Conservation (phyloP, 2,797 vertebrate genomes). For the Pantherophis alleghaniensis region DNA sequence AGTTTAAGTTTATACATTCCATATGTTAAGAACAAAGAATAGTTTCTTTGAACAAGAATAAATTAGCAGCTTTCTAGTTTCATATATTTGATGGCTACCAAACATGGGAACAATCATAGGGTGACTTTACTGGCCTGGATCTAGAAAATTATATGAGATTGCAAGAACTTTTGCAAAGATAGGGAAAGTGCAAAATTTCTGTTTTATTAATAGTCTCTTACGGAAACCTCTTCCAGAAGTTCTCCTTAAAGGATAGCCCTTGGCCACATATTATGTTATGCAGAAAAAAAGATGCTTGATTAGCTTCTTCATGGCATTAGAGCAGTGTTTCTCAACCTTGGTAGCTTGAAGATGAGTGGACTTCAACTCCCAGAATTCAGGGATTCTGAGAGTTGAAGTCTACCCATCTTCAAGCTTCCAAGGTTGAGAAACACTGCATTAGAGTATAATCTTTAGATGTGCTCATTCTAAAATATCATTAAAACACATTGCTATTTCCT, state of each 20-base stretch:
- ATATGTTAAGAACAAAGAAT: not conserved
- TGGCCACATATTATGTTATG: not conserved
- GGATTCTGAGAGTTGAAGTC: too few species aligned
- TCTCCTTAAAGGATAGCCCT: not conserved
- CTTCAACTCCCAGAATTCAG: too few species aligned
- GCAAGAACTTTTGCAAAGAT: not conserved
- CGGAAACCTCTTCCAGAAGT: not conserved
- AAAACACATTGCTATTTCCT: not conserved
- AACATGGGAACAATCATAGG: not conserved
- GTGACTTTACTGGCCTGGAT: not conserved
- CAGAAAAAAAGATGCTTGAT: not conserved
- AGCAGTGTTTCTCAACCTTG: too few species aligned
- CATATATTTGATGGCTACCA: not conserved
- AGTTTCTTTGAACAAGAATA: not conserved
- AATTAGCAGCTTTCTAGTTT: not conserved
- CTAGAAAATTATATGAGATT: not conserved
- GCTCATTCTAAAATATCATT: not conserved
- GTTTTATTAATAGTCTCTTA: not conserved
- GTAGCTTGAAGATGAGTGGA: too few species aligned
- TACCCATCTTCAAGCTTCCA: too few species aligned
- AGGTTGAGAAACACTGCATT: not conserved
- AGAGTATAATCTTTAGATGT: not conserved
- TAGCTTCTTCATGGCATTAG: not conserved
- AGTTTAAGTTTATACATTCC: not conserved
- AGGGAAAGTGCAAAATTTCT: not conserved